Percentiles rank a stretch among this genome's conserved stretches.
Evolutionary conservation across 2,113 vertebrate genomes (phyloP).

Genomic region (Cynopterus brachyotis): DNA sequence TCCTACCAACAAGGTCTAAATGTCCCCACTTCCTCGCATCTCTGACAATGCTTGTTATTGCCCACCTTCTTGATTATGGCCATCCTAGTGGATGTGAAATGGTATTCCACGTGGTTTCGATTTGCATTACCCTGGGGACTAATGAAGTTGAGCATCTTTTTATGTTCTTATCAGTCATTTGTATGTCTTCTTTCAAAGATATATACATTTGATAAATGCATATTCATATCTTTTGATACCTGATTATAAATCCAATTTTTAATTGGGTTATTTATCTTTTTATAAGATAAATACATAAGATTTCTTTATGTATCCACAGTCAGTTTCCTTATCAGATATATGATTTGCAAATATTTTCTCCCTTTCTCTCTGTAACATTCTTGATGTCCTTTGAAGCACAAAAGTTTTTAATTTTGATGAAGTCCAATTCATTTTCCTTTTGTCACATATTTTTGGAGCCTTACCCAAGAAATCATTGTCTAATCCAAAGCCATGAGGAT

Average conservation of each 20-base stretch:
- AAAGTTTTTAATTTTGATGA: constrained; percentile 10
- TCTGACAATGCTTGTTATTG: neutral
- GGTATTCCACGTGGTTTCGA: neutral
- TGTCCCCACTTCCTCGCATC: neutral
- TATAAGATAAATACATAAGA: too few relatives aligned
- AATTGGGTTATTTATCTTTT: neutral
- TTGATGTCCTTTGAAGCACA: neutral
- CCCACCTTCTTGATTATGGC: neutral
- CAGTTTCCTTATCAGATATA: neutral
- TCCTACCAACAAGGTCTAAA: neutral
- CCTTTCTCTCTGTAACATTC: neutral
- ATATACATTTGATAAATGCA: neutral
- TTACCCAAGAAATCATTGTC: neutral
- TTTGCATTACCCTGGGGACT: neutral
- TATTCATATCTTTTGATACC: neutral
- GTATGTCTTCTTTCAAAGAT: neutral
- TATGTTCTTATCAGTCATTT: neutral
- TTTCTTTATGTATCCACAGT: neutral
- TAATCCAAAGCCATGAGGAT: neutral
- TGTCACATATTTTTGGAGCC: neutral
- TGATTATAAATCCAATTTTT: neutral
- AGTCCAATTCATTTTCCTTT: neutral
- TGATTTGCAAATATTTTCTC: neutral
- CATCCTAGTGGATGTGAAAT: neutral
- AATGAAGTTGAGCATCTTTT: neutral